Evolutionary conservation across 2,797 vertebrate genomes (phyloP).

Genomic region (Myotis daubentonii): DNA sequence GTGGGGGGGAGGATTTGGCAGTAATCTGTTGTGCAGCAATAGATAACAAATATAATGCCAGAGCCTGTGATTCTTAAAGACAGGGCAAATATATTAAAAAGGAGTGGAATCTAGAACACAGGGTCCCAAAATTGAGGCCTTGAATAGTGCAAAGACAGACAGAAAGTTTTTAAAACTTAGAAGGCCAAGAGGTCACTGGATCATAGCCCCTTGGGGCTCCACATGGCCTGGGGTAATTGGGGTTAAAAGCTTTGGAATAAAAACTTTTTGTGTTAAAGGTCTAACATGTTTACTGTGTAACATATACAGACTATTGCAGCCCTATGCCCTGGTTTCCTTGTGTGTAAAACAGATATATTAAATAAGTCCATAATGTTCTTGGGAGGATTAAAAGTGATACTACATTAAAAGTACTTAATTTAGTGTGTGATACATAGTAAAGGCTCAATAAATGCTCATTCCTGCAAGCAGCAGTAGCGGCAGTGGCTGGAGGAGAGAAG

Average conservation of each 20-base stretch:
- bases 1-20: no score
- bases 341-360: neutral
- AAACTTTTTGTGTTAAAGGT: neutral
- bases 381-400: neutral
- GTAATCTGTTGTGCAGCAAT: neutral
- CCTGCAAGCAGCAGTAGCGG: neutral
- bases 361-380: neutral
- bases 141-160: neutral
- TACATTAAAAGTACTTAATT: neutral
- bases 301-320: neutral
- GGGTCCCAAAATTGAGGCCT: neutral
- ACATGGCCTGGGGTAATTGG: neutral
- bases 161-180: neutral
- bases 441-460: neutral
- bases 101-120: neutral
- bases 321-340: neutral
- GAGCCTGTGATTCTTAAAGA: neutral
- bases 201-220: neutral
- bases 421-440: neutral
- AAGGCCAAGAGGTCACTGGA: neutral
- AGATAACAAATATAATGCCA: neutral
- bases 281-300: neutral
- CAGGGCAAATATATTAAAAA: neutral
- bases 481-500: neutral
- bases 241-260: neutral